Evolutionary conservation across 1,140 invertebrate species (phyloP).

Genomic region (Drosophila oshimai): DNA sequence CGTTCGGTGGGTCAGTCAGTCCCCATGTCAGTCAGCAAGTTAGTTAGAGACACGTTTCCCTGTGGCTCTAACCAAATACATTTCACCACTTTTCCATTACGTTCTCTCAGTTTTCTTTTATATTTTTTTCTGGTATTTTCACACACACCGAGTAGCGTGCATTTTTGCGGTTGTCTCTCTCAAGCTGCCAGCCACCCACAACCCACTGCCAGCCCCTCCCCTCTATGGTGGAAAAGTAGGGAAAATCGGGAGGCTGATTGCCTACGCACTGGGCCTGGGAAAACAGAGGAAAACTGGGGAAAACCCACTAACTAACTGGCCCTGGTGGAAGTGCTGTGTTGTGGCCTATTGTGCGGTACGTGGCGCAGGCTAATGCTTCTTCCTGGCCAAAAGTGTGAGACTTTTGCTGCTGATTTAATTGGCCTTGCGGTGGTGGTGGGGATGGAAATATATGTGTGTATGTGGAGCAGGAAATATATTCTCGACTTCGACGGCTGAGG

Average conservation of each 20-base stretch:
- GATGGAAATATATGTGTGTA: not conserved
- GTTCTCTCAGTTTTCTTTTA: conserved; percentile 30
- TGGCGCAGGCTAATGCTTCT: conserved; percentile 57
- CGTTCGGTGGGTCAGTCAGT: conserved; percentile 21
- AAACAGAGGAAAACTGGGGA: too few species aligned
- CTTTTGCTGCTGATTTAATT: conserved; percentile 54
- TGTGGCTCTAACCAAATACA: conserved; percentile 41
- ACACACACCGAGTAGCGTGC: conserved; percentile 47
- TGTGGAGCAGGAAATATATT: conserved; percentile 8
- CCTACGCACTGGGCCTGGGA: conserved; percentile 50
- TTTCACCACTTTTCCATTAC: conserved; percentile 48
- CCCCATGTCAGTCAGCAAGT: conserved; percentile 51
- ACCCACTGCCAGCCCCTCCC: not conserved
- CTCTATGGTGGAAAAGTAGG: conserved; percentile 17
- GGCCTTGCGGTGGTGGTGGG: conserved; percentile 32
- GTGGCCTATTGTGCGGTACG: conserved; percentile 52
- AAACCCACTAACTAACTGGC: conserved; percentile 33
- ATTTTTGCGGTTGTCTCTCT: conserved; percentile 68
- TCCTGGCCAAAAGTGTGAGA: conserved; percentile 7
- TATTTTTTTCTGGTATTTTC: conserved; percentile 53
- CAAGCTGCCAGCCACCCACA: conserved; percentile 27
- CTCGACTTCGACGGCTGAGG: conserved; percentile 16
- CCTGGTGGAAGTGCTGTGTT: conserved; percentile 35
- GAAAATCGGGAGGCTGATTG: conserved; percentile 54
- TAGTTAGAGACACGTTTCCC: conserved; percentile 45